Evolutionary conservation across 2,888 invertebrate species (phyloP).

Genomic region (Miltochrista miniata): DNA sequence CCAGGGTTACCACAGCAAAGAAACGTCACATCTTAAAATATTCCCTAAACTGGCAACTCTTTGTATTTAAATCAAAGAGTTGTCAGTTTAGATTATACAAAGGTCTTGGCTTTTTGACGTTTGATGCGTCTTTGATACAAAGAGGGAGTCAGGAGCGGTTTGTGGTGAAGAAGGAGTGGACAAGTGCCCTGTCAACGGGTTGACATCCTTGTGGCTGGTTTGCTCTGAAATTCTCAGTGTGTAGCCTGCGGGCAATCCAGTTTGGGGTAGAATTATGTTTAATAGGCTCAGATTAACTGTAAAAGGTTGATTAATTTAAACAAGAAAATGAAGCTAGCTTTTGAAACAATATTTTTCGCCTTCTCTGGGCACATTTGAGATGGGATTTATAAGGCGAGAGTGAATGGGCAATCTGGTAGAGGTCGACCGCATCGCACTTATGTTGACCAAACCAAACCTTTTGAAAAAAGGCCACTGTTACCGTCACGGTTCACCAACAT

Average conservation of each 20-base stretch:
- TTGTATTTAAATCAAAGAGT: conserved; percentile 10
- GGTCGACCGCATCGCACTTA: no score
- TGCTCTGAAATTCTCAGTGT: conserved; percentile 45
- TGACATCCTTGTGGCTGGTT: conserved; percentile 47
- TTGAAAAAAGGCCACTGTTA: no score
- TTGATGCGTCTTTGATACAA: conserved; percentile 47
- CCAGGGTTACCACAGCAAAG: conserved; percentile 16
- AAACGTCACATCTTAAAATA: conserved; percentile 33
- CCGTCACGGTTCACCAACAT: no score
- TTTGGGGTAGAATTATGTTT: conserved; percentile 15
- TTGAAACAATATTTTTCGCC: no score
- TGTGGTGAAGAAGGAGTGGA: conserved; percentile 11
- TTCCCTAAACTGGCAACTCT: conserved; percentile 23
- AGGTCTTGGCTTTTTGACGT: conserved; percentile 27
- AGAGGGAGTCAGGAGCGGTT: conserved; percentile 41
- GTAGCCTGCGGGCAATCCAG: conserved; percentile 39
- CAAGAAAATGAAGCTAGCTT: no score
- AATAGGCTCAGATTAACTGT: no score
- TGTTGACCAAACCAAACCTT: no score
- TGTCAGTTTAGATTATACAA: conserved; percentile 18
- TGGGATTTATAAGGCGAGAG: no score
- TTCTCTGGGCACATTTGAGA: no score
- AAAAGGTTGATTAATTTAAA: neutral
- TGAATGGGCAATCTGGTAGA: no score
- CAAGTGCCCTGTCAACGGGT: conserved; percentile 43